These are phyloP conservation scores for Odontocerum albicorne DNA, from an alignment of 2,888 invertebrate genomes.

Conservation along the genomic window DNA sequence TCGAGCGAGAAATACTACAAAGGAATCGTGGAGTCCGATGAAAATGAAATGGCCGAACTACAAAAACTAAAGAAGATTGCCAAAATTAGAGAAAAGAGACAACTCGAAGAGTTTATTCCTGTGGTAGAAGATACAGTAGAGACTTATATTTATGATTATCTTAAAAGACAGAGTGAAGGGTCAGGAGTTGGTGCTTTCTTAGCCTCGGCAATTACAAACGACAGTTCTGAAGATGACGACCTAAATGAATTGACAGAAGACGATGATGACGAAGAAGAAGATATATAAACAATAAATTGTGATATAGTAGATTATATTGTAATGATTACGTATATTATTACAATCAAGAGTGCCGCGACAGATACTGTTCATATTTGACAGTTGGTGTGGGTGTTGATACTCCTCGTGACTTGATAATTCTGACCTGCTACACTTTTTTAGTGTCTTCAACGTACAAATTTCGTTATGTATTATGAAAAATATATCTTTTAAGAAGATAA, in stretches of 20 bases:
- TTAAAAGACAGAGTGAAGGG: slow-evolving; percentile 49
- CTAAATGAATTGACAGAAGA: slow-evolving; percentile 45
- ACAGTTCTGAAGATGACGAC: slow-evolving; percentile 41
- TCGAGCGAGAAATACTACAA: slow-evolving; percentile 61
- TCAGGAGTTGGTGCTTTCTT: slow-evolving; percentile 49
- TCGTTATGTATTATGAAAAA: no score
- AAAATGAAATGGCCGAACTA: slow-evolving; percentile 31
- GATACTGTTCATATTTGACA: no score
- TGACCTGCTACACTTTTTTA: no score
- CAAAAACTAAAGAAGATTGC: slow-evolving; percentile 34
- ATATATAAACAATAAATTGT: slow-evolving; percentile 19
- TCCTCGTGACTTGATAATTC: no score
- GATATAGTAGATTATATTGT: no score
- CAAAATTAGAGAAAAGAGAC: slow-evolving; percentile 41
- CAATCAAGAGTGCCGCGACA: no score
- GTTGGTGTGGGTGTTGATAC: no score
- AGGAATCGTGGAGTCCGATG: slow-evolving; percentile 61
- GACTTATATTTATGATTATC: slow-evolving; percentile 49
- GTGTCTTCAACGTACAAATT: no score
- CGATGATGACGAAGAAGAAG: slow-evolving; percentile 38
- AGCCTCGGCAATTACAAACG: slow-evolving; percentile 49
- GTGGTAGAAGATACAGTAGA: slow-evolving; percentile 52
- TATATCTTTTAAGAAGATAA: no score
- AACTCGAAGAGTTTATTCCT: slow-evolving; percentile 51
- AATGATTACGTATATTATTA: no score